Base-by-base conservation (phyloP, 2,113 vertebrate species). In the Stercorarius parasiticus region DNA sequence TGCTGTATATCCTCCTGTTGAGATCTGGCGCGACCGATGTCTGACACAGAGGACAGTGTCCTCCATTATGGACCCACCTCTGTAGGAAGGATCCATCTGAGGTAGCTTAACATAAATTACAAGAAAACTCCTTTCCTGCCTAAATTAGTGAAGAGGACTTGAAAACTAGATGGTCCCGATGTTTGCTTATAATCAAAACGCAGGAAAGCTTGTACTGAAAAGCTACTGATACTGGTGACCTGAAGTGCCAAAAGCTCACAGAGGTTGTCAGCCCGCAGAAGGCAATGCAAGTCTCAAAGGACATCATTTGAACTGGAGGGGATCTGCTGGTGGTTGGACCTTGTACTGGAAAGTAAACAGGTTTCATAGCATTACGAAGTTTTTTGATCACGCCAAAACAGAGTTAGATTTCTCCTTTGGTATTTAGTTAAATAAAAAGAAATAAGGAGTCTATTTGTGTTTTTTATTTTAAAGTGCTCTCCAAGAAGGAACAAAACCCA, bases 381-480 rank as follows among this genome's bases (percentile, higher is more conserved):
- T 38, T 62, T 67, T 79, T 81, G 81, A 56, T 61, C 29, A 36
- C 29, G 62, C 34, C 29, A 82, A 92, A 85, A 43, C 26, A 38
- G 22, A 79, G 61, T 67, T 69, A 58, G 36, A 56, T 81, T 88
- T 88, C 53, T 84, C 23, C 74, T 82, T 82, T 66, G 34, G 13
- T 87, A 64, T 55, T 96, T 85, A 83, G 30, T 65, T 77, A 49
- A 79, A 97, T 72, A 95, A 67, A 69, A 88, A 91, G 23, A 77
- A 90, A 77, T 96, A 58, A 70, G 42, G 7, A 77, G 34, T 82
- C 73, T 83, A 49, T 50, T 95, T 88, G 82, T 50, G 49, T 13
- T 38, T 38, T 90, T n/a, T 70, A 4, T 92, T 94, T 96, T 90
- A 45, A 76, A 76, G 36, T 72, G 79, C 66, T 88, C 20, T 88